A percentile compares a stretch with the other conserved stretches of the same genome.
Evolutionary conservation across 2,888 invertebrate genomes (phyloP).

Genomic region (Brachyopa scutellaris): DNA sequence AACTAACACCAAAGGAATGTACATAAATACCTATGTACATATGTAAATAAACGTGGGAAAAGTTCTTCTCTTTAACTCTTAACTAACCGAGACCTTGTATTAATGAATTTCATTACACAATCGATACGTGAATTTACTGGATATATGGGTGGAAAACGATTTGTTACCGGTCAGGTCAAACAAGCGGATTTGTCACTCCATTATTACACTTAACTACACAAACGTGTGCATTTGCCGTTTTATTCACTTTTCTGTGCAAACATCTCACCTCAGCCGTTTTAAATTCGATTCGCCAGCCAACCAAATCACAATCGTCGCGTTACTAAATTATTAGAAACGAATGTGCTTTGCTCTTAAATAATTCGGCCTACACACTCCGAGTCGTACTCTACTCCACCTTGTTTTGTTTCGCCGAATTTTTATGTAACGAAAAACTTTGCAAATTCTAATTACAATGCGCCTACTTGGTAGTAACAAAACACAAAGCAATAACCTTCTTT

Average conservation of each 20-base stretch:
- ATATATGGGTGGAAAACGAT: not conserved
- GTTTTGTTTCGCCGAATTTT: constrained; percentile 1
- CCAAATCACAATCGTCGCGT: constrained; percentile 12
- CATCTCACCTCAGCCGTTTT: not conserved
- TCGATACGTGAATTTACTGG: constrained; percentile 2
- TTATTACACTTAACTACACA: not conserved
- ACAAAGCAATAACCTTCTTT: constrained; percentile 9
- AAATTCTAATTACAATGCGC: constrained; percentile 12
- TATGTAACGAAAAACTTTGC: constrained; percentile 16
- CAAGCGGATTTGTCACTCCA: constrained; percentile 7
- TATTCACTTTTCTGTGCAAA: constrained; percentile 23
- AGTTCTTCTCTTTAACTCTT: not conserved
- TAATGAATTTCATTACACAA: constrained; percentile 37
- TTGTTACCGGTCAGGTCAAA: constrained; percentile 10
- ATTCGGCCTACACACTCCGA: not conserved
- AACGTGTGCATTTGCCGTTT: constrained; percentile 22
- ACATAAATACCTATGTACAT: not conserved
- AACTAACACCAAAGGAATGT: not conserved
- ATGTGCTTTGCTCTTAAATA: constrained; percentile 17
- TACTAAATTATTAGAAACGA: constrained; percentile 24
- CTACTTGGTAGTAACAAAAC: not conserved
- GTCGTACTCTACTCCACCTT: constrained; percentile 1
- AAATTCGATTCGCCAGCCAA: not conserved
- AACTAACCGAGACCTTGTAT: constrained; percentile 5
- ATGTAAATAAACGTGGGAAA: not conserved